Evolutionary conservation across 2,113 vertebrate species (phyloP).

Genomic region (Silurus asotus): DNA sequence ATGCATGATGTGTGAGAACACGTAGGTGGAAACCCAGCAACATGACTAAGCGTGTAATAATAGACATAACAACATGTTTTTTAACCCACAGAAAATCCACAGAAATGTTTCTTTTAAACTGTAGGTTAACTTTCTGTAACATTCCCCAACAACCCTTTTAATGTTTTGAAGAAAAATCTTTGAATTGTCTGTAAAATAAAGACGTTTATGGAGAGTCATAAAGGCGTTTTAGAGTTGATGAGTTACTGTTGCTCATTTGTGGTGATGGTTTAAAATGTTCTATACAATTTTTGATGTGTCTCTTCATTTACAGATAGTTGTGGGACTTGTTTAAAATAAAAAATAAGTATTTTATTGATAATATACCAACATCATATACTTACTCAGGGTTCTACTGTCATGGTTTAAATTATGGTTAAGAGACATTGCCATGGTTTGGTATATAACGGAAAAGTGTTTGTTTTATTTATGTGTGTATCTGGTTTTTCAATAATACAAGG

Average conservation of each 20-base stretch:
- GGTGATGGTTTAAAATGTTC: not conserved
- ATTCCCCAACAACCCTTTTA: not conserved
- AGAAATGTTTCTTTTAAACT: constrained; percentile 62
- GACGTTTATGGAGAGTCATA: not conserved
- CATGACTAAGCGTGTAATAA: constrained; percentile 21
- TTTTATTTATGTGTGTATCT: not conserved
- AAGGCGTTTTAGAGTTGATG: not conserved
- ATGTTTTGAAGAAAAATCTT: not conserved
- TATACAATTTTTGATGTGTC: not conserved
- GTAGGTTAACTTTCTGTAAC: constrained; percentile 49
- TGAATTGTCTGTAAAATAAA: not conserved
- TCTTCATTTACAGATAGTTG: not conserved
- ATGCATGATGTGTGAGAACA: not conserved
- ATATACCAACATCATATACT: not conserved
- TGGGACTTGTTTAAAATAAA: not conserved
- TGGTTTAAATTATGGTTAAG: not conserved
- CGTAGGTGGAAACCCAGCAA: not conserved
- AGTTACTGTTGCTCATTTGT: not conserved
- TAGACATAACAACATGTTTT: not conserved
- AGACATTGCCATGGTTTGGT: not conserved
- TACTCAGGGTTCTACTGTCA: not conserved
- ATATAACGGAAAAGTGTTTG: not conserved
- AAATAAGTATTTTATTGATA: not conserved
- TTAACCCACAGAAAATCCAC: constrained; percentile 43
- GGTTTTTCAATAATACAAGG: no score